Evolutionary conservation across 2,113 vertebrate genomes (phyloP).

Genomic region (Chlamydotis undulata): DNA sequence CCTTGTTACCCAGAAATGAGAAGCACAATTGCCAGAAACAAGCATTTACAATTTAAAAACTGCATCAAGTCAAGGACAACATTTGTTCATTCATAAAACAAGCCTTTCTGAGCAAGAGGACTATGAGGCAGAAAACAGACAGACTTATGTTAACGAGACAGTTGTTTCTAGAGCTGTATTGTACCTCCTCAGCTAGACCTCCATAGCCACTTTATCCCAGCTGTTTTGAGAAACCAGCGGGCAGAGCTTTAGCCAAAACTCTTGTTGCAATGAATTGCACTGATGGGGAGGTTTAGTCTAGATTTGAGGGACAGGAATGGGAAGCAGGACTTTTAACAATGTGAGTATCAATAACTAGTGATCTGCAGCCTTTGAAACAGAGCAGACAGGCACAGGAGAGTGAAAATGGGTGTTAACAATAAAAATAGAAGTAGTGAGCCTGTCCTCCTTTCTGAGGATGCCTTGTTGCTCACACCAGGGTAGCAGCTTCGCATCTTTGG

Average conservation of each 20-base stretch:
- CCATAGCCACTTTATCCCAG: not conserved
- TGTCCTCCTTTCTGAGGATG: not conserved
- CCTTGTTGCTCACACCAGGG: not conserved
- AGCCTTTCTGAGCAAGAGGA: constrained; percentile 1
- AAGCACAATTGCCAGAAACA: constrained; percentile 35
- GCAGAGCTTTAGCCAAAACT: not conserved
- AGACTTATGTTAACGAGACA: not conserved
- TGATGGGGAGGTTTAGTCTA: not conserved
- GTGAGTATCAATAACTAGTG: not conserved
- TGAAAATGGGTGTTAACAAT: not conserved
- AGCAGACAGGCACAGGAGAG: not conserved
- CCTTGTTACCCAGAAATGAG: constrained; percentile 29
- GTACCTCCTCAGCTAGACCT: not conserved
- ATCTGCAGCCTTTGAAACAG: not conserved
- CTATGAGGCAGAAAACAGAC: not conserved
- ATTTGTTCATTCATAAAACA: constrained; percentile 45
- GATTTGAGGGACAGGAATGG: not conserved
- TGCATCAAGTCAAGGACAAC: constrained; percentile 35
- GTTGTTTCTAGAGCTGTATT: not conserved
- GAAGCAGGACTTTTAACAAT: not conserved
- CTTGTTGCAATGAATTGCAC: not conserved
- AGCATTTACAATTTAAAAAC: not conserved
- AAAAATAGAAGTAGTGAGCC: not conserved
- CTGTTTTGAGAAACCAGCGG: not conserved
- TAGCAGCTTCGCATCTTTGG: not conserved